Base-by-base conservation (phyloP, 2,797 vertebrate species). In the Pseudochaenichthys georgianus region DNA sequence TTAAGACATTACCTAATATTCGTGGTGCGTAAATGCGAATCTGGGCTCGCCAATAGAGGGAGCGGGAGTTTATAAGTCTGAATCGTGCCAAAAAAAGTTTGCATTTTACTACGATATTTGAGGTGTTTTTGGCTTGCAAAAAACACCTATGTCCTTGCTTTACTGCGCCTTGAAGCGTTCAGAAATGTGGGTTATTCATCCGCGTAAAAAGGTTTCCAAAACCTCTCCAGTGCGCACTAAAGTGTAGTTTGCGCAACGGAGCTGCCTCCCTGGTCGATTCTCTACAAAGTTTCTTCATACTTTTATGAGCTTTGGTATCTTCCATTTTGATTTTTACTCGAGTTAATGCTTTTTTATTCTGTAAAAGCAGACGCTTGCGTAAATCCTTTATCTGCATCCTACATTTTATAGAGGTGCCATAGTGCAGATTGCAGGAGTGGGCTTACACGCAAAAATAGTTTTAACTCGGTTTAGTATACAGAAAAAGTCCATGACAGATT, bases 21-120 rank as follows among this genome's bases (percentile, higher is more conserved):
- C 48, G 17, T 31, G 72, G 90, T 90, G 95, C 95, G 95, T 95
- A 96, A 95, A 90, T 87, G 65, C 69, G 45, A 74, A 64, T 16
- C 53, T 53, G 4, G 10, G 21, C 58, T 85, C 66, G 54, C 78
- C 85, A 67, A 71, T 52, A 12, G 1, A 46, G 45, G 15, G 21
- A 43, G 19, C 62, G 23, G n/a, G 9, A 45, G 9, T 77, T 85
- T 54, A 58, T 31, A 53, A 10, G 52, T 17, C 46, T 53, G 17
- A 51, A 59, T 47, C 9, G 23, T 9, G 38, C 10, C 53, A 46
- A 13, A 70, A 47, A 47, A 10, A 31, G 8, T 38, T 0, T 28
- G 16, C 0, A 12, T 23, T 47, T 63, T 5, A 48, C 4, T 41
- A 47, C 21, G 1, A 28, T 10, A 2, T 52, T 19, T 1, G 3